phyloP scores from a whole-genome alignment of 2,113 vertebrate genomes.

The Cephalopterus ornatus region DNA sequence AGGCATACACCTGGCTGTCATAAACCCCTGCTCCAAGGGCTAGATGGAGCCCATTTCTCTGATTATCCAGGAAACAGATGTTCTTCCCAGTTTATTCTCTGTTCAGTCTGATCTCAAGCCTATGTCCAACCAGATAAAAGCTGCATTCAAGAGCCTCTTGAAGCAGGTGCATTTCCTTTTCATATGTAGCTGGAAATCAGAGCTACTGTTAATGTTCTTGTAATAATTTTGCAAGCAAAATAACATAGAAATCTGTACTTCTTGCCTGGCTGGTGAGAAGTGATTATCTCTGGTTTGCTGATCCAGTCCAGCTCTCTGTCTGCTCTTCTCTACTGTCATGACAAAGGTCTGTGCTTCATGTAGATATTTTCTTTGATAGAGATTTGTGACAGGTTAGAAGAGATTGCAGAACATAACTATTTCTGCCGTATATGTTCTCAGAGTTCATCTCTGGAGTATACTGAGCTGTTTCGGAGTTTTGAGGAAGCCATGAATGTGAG shows the following conservation, averaged over 20 bases:
- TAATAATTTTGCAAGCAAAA: not conserved
- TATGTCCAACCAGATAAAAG: not conserved
- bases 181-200: not conserved
- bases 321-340: not conserved
- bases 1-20: conserved; percentile 20
- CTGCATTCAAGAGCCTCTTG: not conserved
- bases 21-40: not conserved
- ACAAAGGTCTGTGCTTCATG: not conserved
- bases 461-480: not conserved
- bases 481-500: not conserved
- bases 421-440: not conserved
- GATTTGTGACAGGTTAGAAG: not conserved
- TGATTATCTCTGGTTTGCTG: not conserved
- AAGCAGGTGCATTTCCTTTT: not conserved
- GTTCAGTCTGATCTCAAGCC: not conserved
- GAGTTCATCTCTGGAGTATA: not conserved
- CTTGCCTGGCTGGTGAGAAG: not conserved
- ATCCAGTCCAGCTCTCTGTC: not conserved
- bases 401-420: not conserved
- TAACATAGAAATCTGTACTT: not conserved
- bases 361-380: not conserved
- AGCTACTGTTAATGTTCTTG: not conserved
- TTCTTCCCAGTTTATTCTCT: not conserved
- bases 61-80: not conserved
- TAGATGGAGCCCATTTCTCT: not conserved